Evolutionary conservation across 1,140 invertebrate species (phyloP), one percentile per base, ranked within the genome.

Genomic region (Philotrypesis tridentata): DNA sequence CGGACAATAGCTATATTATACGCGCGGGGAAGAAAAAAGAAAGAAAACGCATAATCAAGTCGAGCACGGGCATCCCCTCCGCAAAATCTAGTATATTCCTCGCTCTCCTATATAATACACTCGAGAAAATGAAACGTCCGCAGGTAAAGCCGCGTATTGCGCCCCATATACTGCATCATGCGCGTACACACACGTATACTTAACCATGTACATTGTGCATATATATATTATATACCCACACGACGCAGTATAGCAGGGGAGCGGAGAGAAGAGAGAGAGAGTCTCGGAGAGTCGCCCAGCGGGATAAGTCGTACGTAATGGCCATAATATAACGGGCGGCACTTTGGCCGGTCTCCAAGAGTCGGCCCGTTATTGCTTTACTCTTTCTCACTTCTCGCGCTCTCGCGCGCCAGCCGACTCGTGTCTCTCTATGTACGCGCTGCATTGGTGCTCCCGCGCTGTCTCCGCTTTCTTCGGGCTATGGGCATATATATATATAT

Each of bases 271-370:
- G 48, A 55, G 48, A n/a, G 48, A 55, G 48, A 55, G 48, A 55
- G 48, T 21, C 48, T 55, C 17, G 48, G 48, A 55, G n/a, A 55
- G 48, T 55, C 48, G 48, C 48, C 48, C 48, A 55, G 78, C 78
- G 55, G 76, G 85, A 87, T 88, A 85, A 90, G 85, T 88, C 88
- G 82, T 83, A 85, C 83, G 87, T 89, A 89, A 89, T 88, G 86
- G 86, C 85, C 82, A 85, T 87, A 86, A 89, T 87, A 88, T 86
- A 86, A 87, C 72, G 84, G 84, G 83, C 85, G 83, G 85, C 84
- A 84, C 78, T 85, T 88, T 89, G 89, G 88, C 86, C 84, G 43
- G 68, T 82, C 82, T 87, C 87, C 85, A 89, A 88, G 84, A 87
- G 84, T 60, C 43, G 72, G 48, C 74, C 79, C 86, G 84, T 87